Percentiles rank a stretch among this genome's conserved stretches.
Evolutionary conservation across 2,888 invertebrate species (phyloP).

Genomic region (Fragum fragum): DNA sequence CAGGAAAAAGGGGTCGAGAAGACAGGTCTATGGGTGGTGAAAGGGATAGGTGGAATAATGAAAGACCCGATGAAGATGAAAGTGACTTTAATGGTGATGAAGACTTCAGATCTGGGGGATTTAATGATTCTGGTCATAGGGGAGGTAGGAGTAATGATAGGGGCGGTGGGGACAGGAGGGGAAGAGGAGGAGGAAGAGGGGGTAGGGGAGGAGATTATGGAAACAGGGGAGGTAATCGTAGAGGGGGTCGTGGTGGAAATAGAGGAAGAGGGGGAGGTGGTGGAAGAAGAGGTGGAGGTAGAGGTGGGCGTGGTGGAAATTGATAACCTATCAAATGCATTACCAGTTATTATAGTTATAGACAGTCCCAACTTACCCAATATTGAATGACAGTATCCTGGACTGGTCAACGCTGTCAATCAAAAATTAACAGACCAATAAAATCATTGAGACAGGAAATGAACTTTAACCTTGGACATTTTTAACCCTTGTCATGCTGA

Average conservation of each 20-base stretch:
- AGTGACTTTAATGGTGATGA: conserved; percentile 43
- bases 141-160: conserved; percentile 23
- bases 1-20: conserved; percentile 41
- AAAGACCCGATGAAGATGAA: conserved; percentile 27
- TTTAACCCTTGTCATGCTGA: too few relatives aligned
- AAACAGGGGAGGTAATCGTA: neutral
- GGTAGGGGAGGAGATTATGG: conserved; percentile 20
- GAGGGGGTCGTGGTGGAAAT: neutral
- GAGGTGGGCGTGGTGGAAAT: conserved; percentile 28
- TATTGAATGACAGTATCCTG: too few relatives aligned
- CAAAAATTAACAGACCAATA: too few relatives aligned
- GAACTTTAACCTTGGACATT: too few relatives aligned
- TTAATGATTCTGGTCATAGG: conserved; percentile 13
- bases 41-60: conserved; percentile 30
- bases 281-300: conserved; percentile 32
- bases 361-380: too few relatives aligned
- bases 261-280: neutral
- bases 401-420: too few relatives aligned
- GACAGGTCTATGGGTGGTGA: conserved; percentile 38
- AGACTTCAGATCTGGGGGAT: conserved; percentile 9
- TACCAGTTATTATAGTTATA: too few relatives aligned
- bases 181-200: conserved; percentile 21
- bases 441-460: too few relatives aligned
- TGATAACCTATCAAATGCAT: neutral
- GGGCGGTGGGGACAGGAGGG: conserved; percentile 38